A percentile compares a stretch with the other conserved stretches of the same genome.
Evolutionary conservation across 2,797 vertebrate genomes (phyloP).

Genomic region (Liasis olivaceus): DNA sequence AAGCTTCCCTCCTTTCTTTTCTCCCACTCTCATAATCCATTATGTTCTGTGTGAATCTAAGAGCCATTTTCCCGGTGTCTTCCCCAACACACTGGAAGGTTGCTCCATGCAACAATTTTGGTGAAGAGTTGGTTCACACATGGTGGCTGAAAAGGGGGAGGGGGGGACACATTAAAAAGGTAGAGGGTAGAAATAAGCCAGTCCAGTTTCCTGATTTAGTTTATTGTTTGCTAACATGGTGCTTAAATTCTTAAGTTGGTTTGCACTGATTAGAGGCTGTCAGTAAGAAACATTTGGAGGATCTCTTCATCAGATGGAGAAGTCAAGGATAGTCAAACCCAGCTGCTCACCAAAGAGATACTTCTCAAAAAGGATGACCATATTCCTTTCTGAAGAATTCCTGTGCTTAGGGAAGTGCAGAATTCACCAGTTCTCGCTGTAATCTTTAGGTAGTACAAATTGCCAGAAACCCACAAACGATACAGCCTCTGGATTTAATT

Average conservation of each 20-base stretch:
- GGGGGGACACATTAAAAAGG: background rate
- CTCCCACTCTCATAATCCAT: background rate
- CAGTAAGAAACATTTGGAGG: background rate
- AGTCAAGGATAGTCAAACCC: background rate
- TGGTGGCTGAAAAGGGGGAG: background rate
- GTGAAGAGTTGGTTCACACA: background rate
- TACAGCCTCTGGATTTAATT: background rate
- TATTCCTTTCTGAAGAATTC: constrained; percentile 18
- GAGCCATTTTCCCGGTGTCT: background rate
- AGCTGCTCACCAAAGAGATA: background rate
- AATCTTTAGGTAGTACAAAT: constrained; percentile 30
- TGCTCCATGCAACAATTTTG: background rate
- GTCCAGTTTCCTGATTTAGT: background rate
- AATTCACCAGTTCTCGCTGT: background rate
- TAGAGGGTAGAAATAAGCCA: background rate
- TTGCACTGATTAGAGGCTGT: background rate
- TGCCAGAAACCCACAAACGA: constrained; percentile 32
- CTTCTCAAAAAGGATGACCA: background rate
- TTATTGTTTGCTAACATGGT: background rate
- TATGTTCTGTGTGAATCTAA: background rate
- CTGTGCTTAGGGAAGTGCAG: constrained; percentile 27
- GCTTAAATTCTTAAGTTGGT: background rate
- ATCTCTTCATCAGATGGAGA: background rate
- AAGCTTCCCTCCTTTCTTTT: background rate
- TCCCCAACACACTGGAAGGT: background rate